A percentile compares a stretch with the other conserved stretches of the same genome.
phyloP scores from a whole-genome alignment of 2,888 invertebrate genomes.

The Leucoptera coffeella region DNA sequence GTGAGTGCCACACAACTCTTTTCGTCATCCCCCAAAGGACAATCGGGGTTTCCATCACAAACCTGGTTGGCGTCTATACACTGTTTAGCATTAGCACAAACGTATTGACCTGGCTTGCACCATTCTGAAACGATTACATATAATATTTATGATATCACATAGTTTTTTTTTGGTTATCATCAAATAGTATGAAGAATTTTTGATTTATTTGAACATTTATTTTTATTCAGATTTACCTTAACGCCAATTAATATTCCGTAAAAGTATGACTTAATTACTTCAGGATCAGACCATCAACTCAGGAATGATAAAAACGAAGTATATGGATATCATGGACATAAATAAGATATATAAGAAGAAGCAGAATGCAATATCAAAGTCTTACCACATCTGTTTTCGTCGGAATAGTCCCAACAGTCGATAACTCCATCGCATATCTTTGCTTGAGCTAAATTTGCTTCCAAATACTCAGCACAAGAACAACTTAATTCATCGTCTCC shows the following conservation, averaged over 20 bases:
- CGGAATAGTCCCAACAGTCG: conserved; percentile 76
- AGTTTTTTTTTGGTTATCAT: no score
- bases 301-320: no score
- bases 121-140: conserved; percentile 54
- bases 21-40: conserved; percentile 71
- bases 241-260: no score
- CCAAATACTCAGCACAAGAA: conserved; percentile 69
- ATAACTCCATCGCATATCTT: conserved; percentile 76
- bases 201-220: no score
- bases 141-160: no score
- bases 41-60: conserved; percentile 66
- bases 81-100: conserved; percentile 65
- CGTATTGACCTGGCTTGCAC: conserved; percentile 66
- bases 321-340: no score
- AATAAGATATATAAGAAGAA: no score
- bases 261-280: no score
- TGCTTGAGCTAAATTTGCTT: conserved; percentile 60
- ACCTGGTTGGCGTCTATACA: conserved; percentile 61
- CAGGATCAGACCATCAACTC: no score
- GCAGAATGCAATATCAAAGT: neutral
- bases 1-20: conserved; percentile 65
- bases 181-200: no score
- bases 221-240: no score
- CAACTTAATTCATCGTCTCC: conserved; percentile 69
- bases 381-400: conserved; percentile 70